These are phyloP conservation scores for Paralichthys olivaceus DNA, from an alignment of 2,113 vertebrate species.

Conservation along the genomic window DNA sequence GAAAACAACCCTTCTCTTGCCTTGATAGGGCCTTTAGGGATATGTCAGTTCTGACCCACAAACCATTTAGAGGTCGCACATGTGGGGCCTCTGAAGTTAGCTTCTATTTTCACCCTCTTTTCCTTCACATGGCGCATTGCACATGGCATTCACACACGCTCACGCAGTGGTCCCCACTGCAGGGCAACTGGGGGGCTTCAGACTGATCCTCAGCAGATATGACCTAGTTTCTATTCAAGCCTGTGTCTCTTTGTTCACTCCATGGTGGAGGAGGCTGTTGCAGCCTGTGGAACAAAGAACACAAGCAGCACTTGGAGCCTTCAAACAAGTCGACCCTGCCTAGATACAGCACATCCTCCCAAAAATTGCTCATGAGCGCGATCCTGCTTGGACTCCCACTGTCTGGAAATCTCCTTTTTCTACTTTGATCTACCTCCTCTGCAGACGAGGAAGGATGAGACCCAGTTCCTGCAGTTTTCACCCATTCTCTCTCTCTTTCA, in stretches of 20 bases:
- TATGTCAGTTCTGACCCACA: slow-evolving; percentile 7
- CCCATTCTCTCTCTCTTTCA: not conserved
- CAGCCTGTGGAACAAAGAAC: slow-evolving; percentile 68
- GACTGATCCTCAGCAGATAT: slow-evolving; percentile 73
- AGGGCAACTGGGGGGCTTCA: slow-evolving; percentile 57
- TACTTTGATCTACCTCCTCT: slow-evolving; percentile 48
- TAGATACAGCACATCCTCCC: slow-evolving; percentile 34
- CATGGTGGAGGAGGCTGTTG: slow-evolving; percentile 55
- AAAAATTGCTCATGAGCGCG: slow-evolving; percentile 25
- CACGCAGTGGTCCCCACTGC: slow-evolving; percentile 53
- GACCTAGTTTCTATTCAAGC: slow-evolving; percentile 82
- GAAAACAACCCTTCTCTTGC: slow-evolving; percentile 12
- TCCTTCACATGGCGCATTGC: slow-evolving; percentile 26
- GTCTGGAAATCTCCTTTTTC: slow-evolving; percentile 33
- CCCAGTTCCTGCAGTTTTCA: slow-evolving; percentile 20
- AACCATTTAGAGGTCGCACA: not conserved
- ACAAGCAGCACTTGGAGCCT: slow-evolving; percentile 53
- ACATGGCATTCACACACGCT: slow-evolving; percentile 42
- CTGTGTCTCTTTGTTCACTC: slow-evolving; percentile 75
- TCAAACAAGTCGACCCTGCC: slow-evolving; percentile 56
- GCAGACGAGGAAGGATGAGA: slow-evolving; percentile 38
- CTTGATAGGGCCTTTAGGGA: not conserved
- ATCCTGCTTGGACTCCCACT: slow-evolving; percentile 17
- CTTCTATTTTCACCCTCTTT: slow-evolving; percentile 49
- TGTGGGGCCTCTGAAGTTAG: not conserved